Percentiles rank a stretch among this genome's conserved stretches.
These are phyloP conservation scores for Ataeniobius toweri DNA, from an alignment of 2,797 vertebrate species.

Conservation along the genomic window DNA sequence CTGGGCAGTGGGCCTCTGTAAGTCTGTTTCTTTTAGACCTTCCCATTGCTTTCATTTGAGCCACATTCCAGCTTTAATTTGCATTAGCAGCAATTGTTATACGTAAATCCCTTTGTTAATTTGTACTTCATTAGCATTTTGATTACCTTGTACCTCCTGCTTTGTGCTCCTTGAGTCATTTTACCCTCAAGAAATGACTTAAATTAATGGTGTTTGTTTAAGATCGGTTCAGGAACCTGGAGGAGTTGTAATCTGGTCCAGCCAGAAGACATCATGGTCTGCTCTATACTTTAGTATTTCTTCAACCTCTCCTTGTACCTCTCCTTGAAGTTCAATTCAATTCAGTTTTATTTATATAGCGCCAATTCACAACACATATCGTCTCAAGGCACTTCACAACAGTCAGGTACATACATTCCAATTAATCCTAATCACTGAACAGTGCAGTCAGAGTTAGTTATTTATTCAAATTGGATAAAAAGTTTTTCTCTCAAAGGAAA, in stretches of 20 bases:
- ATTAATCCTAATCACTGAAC: too few species aligned
- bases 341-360: too few species aligned
- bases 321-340: too few species aligned
- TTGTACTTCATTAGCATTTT: slow-evolving; percentile 23
- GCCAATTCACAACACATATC: too few species aligned
- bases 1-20: background rate
- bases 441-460: too few species aligned
- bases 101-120: slow-evolving; percentile 19
- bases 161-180: background rate
- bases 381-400: too few species aligned
- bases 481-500: too few species aligned
- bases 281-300: background rate
- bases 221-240: slow-evolving; percentile 1
- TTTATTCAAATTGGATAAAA: too few species aligned
- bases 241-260: background rate
- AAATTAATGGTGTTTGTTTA: slow-evolving; percentile 19
- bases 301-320: background rate
- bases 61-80: slow-evolving; percentile 7
- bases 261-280: background rate
- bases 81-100: slow-evolving; percentile 9
- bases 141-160: background rate
- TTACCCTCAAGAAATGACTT: slow-evolving; percentile 19
- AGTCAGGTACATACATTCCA: too few species aligned
- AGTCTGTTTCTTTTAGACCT: background rate
- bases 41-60: background rate